Evolutionary conservation across 2,888 invertebrate genomes (phyloP).

Genomic region (Criorhina ranunculi): DNA sequence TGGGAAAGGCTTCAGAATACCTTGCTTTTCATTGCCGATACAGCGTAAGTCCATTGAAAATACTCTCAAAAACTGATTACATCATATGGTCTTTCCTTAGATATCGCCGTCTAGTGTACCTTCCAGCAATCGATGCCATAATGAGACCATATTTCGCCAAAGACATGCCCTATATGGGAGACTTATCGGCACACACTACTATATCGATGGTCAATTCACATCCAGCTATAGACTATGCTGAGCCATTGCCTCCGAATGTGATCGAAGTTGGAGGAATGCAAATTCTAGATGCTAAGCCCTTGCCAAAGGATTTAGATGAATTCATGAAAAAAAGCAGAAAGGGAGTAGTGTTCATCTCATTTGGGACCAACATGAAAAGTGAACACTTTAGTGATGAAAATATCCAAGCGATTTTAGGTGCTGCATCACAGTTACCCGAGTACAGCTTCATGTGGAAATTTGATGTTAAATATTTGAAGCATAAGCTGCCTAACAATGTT

Average conservation of each 20-base stretch:
- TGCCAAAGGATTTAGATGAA: slow-evolving; percentile 79
- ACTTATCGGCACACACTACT: slow-evolving; percentile 77
- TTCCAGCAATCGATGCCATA: slow-evolving; percentile 77
- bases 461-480: slow-evolving; percentile 63
- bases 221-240: slow-evolving; percentile 80
- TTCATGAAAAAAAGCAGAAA: slow-evolving; percentile 80
- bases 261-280: slow-evolving; percentile 83
- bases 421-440: slow-evolving; percentile 79
- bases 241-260: slow-evolving; percentile 82
- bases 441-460: slow-evolving; percentile 84
- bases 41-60: slow-evolving; percentile 64
- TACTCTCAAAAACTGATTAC: background rate
- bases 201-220: slow-evolving; percentile 82
- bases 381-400: slow-evolving; percentile 68
- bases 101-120: slow-evolving; percentile 53
- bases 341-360: slow-evolving; percentile 81
- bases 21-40: slow-evolving; percentile 77
- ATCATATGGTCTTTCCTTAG: background rate
- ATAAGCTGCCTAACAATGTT: slow-evolving; percentile 78
- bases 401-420: slow-evolving; percentile 61
- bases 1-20: slow-evolving; percentile 78
- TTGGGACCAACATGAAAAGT: slow-evolving; percentile 81
- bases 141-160: slow-evolving; percentile 76
- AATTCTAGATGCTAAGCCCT: slow-evolving; percentile 78
- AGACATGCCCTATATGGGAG: slow-evolving; percentile 74